phyloP scores from a whole-genome alignment of 2,888 invertebrate species.

The Argyresthia albistria region DNA sequence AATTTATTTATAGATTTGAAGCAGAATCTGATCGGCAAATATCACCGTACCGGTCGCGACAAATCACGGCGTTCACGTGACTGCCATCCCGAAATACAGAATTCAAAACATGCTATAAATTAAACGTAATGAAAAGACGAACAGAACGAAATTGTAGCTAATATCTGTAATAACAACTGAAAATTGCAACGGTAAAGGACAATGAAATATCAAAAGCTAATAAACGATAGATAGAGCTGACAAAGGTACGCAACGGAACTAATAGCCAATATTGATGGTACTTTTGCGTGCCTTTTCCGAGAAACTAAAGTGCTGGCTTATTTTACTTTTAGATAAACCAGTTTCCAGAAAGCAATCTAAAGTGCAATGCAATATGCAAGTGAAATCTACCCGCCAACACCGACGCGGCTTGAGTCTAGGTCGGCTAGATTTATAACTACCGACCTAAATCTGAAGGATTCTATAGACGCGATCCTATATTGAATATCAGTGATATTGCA shows the following conservation, averaged over 20 bases:
- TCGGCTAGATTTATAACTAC: neutral
- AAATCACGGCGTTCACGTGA: no score
- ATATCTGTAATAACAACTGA: neutral
- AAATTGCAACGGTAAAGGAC: neutral
- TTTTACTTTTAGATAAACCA: neutral
- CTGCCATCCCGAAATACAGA: no score
- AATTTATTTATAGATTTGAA: no score
- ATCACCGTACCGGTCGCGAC: no score
- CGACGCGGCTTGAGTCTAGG: neutral
- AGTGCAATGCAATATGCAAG: slow-evolving; percentile 2
- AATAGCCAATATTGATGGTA: no score
- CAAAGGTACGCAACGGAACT: no score
- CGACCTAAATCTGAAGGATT: neutral
- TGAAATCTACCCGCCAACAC: neutral
- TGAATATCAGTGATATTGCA: neutral
- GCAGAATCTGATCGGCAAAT: no score
- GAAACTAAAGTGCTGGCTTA: neutral
- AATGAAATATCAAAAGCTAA: neutral
- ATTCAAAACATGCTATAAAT: no score
- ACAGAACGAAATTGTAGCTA: no score
- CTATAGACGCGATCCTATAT: neutral
- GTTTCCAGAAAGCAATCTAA: neutral
- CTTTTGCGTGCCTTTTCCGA: no score
- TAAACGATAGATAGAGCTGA: neutral
- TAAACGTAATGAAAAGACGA: no score